Evolutionary conservation across 2,888 invertebrate genomes (phyloP), one percentile per base, ranked within the genome.

Genomic region (Therioaphis trifolii): DNA sequence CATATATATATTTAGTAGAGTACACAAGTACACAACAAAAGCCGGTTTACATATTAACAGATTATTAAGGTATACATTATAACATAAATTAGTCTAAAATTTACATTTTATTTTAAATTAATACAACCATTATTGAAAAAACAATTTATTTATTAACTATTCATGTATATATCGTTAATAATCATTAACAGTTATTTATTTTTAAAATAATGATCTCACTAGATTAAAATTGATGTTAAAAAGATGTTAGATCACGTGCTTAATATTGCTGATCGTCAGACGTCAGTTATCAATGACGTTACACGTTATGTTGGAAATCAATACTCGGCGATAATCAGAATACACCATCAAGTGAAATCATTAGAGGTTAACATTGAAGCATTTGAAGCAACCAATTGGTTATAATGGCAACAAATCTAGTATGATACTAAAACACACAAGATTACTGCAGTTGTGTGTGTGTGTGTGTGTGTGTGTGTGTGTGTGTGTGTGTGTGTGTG

Each of bases 101-200:
- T n/a, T n/a, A n/a, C n/a, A n/a, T n/a, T n/a, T n/a, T n/a, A n/a
- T n/a, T n/a, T n/a, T n/a, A n/a, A n/a, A n/a, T n/a, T n/a, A n/a
- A n/a, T 55, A 55, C 52, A n/a, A 21, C 21, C 55, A 55, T 7
- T 55, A n/a, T 55, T 55, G 4, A 2, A 21, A 21, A 55, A 21
- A 55, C 55, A 55, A 52, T n/a, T 55, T n/a, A 55, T 55, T 55
- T 55, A 52, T 55, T 55, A 55, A n/a, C 21, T 55, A n/a, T 55
- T n/a, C 18, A 49, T 49, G 49, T n/a, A 55, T 24, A n/a, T 21
- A 24, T 24, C 21, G 11, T 21, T 52, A 7, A 24, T 58, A 1
- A 58, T 55, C 12, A 58, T 52, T 52, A 58, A 35, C 21, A 58
- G 2, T 24, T 58, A 24, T 58, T 58, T 2, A 58, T 58, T 58